A percentile compares a stretch with the other conserved stretches of the same genome.
phyloP scores from a whole-genome alignment of 35 echinoderm and acorn worm genomes.

The Lytechinus pictus region DNA sequence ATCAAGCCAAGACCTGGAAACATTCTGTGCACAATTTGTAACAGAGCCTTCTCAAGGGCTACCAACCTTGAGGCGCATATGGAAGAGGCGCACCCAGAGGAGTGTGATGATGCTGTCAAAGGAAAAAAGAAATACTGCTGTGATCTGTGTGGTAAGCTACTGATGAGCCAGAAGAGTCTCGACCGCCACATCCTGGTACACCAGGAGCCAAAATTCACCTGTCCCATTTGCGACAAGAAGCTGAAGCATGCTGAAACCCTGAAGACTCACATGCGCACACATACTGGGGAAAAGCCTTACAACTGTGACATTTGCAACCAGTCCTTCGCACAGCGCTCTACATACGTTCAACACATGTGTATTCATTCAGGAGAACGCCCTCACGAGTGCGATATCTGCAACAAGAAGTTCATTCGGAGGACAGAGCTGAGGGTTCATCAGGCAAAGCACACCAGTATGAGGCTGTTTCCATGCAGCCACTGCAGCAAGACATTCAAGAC shows the following conservation, averaged over 20 bases:
- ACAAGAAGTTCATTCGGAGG: slow-evolving; percentile 50
- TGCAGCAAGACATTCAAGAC: slow-evolving; percentile 43
- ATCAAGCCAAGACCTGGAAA: slow-evolving; percentile 23
- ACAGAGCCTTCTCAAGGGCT: neutral
- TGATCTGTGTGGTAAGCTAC: slow-evolving; percentile 32
- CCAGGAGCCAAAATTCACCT: slow-evolving; percentile 34
- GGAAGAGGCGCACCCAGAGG: slow-evolving; percentile 32
- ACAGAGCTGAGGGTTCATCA: slow-evolving; percentile 20
- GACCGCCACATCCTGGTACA: slow-evolving; percentile 39
- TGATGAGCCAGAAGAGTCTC: slow-evolving; percentile 37
- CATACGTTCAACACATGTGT: slow-evolving; percentile 44
- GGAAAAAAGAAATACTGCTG: slow-evolving; percentile 37
- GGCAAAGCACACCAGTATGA: neutral
- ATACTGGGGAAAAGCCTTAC: slow-evolving; percentile 34
- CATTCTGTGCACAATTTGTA: slow-evolving; percentile 33
- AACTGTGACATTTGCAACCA: slow-evolving; percentile 26
- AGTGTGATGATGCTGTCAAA: slow-evolving; percentile 36
- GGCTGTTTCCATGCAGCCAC: slow-evolving; percentile 18
- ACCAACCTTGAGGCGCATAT: slow-evolving; percentile 46
- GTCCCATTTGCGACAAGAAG: slow-evolving; percentile 49
- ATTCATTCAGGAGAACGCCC: slow-evolving; percentile 24
- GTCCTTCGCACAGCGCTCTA: slow-evolving; percentile 14
- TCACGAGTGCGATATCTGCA: slow-evolving; percentile 32
- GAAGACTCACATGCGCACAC: slow-evolving; percentile 41
- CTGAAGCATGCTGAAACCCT: slow-evolving; percentile 38